Evolutionary conservation across 2,797 vertebrate genomes (phyloP), one percentile per base, ranked within the genome.

Genomic region (Sorex maritimensis): DNA sequence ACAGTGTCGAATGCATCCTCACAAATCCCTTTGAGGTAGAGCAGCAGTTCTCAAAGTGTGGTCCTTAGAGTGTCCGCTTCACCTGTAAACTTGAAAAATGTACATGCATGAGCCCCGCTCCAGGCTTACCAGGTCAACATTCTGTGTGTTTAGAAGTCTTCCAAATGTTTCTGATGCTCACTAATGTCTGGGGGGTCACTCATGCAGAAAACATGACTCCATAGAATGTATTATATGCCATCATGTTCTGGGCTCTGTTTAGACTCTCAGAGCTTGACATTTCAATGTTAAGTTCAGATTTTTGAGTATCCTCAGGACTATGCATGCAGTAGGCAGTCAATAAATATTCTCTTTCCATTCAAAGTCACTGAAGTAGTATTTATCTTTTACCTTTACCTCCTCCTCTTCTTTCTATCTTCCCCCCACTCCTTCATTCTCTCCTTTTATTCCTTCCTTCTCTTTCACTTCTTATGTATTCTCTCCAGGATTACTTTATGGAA

Each of bases 221-320:
- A 52, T 19, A 41, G 15, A 78, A 68, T 80, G 85, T 67, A 72
- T 68, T 80, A 24, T 52, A 77, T 67, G 10, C 8, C n/a, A 94
- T 69, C 7, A 6, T 21, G 38, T 23, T 23, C 15, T 41, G 15
- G 58, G 58, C 17, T 61, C 19, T 61, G 17, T 61, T 19, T 61
- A 61, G 58, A 6, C 19, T 61, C 58, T 61, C 58, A 61, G 17
- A 61, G 17, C 58, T 86, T 73, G 83, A 55, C 73, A 2, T 77
- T 80, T 87, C n/a, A 52, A 6, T 68, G 61, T 79, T 79, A 80
- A 84, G 68, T 81, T 88, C 12, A 26, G n/a, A 61, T 81, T 94
- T 79, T n/a, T 28, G 74, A 55, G 34, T 6, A 21, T 61, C 68
- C 80, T 73, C 26, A 73, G 26, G 49, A 67, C 6, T 52, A 69